Conservation (phyloP, 2,888 invertebrate genomes). For the Dolichopus griseipennis region DNA sequence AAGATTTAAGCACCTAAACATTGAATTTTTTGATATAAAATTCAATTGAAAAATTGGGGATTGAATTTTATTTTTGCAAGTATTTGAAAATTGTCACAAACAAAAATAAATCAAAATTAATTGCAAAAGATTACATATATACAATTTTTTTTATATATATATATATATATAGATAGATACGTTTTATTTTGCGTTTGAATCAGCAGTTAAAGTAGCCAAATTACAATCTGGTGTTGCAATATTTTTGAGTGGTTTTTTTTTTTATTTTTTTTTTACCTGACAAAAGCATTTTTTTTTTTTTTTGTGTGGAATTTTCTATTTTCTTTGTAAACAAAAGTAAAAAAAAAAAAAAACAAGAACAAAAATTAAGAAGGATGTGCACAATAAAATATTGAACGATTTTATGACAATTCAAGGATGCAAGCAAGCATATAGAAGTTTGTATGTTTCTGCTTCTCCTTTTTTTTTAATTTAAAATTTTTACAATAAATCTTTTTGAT, state of each 20-base stretch:
- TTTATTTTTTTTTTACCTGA: slow-evolving; percentile 8
- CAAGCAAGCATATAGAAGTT: neutral
- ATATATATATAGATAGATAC: neutral
- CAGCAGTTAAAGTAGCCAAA: slow-evolving; percentile 5
- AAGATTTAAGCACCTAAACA: too few species aligned
- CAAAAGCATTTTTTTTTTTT: slow-evolving; percentile 1
- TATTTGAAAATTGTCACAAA: too few species aligned
- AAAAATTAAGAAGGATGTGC: too few species aligned
- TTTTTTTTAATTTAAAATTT: neutral
- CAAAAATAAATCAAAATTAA: too few species aligned
- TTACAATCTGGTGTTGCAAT: slow-evolving; percentile 7
- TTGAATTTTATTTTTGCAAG: too few species aligned
- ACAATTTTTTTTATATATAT: too few species aligned
- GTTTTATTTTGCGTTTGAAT: neutral
- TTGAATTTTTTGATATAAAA: too few species aligned
- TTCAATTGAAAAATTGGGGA: too few species aligned
- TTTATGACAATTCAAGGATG: slow-evolving; percentile 2
- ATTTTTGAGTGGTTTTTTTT: neutral
- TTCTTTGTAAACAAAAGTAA: neutral
- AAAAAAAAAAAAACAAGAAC: neutral
- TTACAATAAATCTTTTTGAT: neutral
- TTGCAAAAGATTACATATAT: too few species aligned
- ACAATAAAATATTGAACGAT: neutral
- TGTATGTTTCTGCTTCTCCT: neutral
- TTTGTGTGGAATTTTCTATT: neutral